Conservation (phyloP, 2,797 vertebrate species). For the Gorsachius magnificus region DNA sequence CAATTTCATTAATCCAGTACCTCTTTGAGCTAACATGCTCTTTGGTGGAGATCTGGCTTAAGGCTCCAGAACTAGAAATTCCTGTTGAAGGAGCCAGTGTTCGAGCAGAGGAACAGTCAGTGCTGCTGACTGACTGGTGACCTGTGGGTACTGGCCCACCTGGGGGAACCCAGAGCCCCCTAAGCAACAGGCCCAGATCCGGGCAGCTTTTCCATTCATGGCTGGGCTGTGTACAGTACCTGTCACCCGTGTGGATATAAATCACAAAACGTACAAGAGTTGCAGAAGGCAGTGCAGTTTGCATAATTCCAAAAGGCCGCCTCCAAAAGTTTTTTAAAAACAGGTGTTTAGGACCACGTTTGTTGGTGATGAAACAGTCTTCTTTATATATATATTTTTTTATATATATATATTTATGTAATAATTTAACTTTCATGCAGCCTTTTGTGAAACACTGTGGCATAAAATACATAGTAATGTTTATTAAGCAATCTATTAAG, state of each 20-base stretch:
- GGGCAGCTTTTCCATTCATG: neutral
- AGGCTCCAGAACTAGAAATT: neutral
- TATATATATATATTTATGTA: neutral
- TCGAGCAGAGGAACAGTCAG: neutral
- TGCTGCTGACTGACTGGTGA: neutral
- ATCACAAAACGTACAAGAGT: neutral
- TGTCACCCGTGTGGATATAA: neutral
- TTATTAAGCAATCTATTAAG: neutral
- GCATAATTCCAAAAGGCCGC: neutral
- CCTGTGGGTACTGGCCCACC: neutral
- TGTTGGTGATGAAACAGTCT: neutral
- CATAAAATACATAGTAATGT: neutral
- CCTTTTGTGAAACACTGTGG: neutral
- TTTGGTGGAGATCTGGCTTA: neutral
- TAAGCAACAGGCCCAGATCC: neutral
- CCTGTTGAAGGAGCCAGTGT: neutral
- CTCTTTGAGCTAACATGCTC: neutral
- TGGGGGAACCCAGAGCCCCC: neutral
- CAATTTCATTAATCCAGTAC: slow-evolving; percentile 4
- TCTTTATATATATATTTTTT: neutral
- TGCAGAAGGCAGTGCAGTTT: neutral
- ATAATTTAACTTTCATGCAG: neutral
- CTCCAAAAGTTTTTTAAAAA: neutral
- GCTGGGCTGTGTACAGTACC: neutral
- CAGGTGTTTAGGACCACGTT: neutral